Evolutionary conservation across 2,888 invertebrate species (phyloP).

Genomic region (Phyto melanocephala): DNA sequence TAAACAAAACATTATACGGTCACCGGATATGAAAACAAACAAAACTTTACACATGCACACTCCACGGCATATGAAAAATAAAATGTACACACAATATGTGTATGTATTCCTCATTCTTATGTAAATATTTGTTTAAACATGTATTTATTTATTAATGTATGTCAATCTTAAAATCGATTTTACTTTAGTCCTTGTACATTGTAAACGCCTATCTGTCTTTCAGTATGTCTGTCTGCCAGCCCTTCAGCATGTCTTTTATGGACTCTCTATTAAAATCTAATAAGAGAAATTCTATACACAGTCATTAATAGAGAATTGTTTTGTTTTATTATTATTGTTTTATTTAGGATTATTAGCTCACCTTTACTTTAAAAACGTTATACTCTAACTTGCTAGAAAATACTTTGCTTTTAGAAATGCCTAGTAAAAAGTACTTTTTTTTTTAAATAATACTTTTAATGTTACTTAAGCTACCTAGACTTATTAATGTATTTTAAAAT

Average conservation of each 20-base stretch:
- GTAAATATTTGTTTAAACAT: conserved; percentile 14
- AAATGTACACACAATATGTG: background rate
- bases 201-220: background rate
- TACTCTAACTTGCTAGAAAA: no score
- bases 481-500: no score
- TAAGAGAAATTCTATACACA: background rate
- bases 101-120: background rate
- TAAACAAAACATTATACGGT: conserved; percentile 68
- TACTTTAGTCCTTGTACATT: background rate
- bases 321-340: conserved; percentile 8
- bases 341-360: background rate
- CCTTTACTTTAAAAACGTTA: no score
- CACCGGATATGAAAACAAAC: conserved; percentile 54
- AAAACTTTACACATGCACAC: conserved; percentile 24
- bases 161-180: conserved; percentile 53
- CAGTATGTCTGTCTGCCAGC: background rate
- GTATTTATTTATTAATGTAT: conserved; percentile 56
- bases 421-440: no score
- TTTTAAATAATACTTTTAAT: no score
- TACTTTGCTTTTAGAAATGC: no score
- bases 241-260: background rate
- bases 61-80: background rate
- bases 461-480: no score
- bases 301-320: background rate
- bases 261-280: conserved; percentile 9